Base-by-base conservation (phyloP, 2,888 invertebrate genomes). In the Pristionchus mayeri region DNA sequence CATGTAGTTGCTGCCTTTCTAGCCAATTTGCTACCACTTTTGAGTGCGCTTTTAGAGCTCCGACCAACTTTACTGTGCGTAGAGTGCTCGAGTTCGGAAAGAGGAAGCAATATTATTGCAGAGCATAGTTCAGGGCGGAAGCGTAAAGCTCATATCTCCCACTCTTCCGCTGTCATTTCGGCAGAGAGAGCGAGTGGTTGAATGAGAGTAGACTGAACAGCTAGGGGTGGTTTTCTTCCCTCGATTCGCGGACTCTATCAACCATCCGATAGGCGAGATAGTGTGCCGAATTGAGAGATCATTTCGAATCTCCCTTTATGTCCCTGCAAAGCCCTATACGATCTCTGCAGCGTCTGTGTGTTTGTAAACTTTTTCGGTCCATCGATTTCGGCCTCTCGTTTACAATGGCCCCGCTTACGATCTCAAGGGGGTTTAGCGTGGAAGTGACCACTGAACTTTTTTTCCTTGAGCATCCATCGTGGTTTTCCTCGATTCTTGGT, bases 361-460 rank as follows among this genome's bases (percentile, higher is more conserved):
- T 63, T 30, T 34, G 34, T 34, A 63, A 63, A 63, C 63, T 63
- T 63, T 63, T 63, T 63, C 63, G 63, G 63, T 63, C 63, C 63
- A 63, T 63, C 34, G 30, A 63, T 63, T 63, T 63, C 63, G 63
- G 18, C 18, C 63, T 18, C 60, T 16, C 30, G 63, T 63, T 63
- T 63, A 63, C 63, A 21, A 63, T 37, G 63, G 13, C 44, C 34
- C 24, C 54, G 63, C 63, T 63, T 63, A 34, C 63, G 63, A 18
- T 63, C 34, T 34, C 16, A 0, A 27, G 63, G 30, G 6, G 54
- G 54, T 60, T 60, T 60, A 60, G 57, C n/a, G n/a, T n/a, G n/a
- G n/a, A 44, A 63, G 34, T 63, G 63, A 63, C 63, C 63, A 63
- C 18, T 63, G 63, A 63, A 30, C 63, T 63, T 63, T 63, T 18